Conservation (phyloP, 2,113 vertebrate species). For the Bubo blakistoni region DNA sequence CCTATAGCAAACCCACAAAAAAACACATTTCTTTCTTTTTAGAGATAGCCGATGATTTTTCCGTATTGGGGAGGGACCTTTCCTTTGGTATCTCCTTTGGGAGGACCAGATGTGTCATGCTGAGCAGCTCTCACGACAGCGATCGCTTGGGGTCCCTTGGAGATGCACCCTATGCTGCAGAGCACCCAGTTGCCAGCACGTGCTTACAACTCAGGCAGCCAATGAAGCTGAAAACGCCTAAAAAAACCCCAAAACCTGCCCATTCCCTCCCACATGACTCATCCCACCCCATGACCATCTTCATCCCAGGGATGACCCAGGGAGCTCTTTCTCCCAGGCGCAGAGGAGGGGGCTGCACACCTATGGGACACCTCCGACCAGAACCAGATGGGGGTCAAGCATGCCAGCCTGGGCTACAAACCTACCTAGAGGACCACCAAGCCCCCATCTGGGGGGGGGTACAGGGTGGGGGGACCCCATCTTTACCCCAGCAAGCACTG, state of each 20-base stretch:
- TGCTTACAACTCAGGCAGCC: neutral
- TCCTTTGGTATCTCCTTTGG: neutral
- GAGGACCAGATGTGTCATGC: neutral
- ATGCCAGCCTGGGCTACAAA: fast-evolving
- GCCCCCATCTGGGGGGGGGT: neutral
- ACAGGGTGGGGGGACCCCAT: neutral
- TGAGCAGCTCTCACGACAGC: neutral
- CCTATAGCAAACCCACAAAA: neutral
- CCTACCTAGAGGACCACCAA: neutral
- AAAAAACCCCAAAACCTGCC: neutral
- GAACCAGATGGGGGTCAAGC: neutral
- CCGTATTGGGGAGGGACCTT: neutral
- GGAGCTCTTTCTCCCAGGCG: neutral
- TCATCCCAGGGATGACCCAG: fast-evolving
- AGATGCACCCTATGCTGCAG: neutral
- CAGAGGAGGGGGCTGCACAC: neutral
- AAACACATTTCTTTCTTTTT: neutral
- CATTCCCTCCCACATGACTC: neutral
- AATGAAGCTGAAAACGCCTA: neutral
- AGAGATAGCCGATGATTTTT: neutral
- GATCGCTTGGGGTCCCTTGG: fast-evolving
- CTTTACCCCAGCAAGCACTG: neutral
- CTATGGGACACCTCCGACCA: neutral
- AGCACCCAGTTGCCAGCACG: neutral
- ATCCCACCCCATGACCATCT: neutral